phyloP scores from a whole-genome alignment of 1,140 invertebrate genomes.

The Rhynchophorus ferrugineus region DNA sequence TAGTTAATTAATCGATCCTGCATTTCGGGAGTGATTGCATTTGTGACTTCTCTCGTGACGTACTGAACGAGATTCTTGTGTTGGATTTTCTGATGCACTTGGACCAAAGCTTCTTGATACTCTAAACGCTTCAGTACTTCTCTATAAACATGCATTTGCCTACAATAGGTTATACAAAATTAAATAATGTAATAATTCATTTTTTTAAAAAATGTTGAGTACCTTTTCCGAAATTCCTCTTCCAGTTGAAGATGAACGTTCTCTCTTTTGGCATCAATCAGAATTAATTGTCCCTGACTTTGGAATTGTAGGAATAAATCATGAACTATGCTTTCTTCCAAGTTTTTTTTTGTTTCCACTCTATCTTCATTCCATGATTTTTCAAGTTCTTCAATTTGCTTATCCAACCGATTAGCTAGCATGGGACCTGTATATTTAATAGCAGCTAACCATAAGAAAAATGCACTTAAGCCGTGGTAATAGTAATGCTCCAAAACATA shows the following conservation, averaged over 20 bases:
- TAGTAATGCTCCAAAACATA: slow-evolving; percentile 87
- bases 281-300: slow-evolving; percentile 63
- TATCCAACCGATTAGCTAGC: slow-evolving; percentile 55
- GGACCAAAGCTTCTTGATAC: slow-evolving; percentile 52
- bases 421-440: slow-evolving; percentile 63
- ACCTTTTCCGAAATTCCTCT: slow-evolving; percentile 74
- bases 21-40: slow-evolving; percentile 82
- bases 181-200: too few species aligned
- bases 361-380: slow-evolving; percentile 35
- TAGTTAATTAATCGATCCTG: slow-evolving; percentile 78
- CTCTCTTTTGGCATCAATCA: slow-evolving; percentile 81
- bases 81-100: slow-evolving; percentile 65
- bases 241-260: slow-evolving; percentile 87
- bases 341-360: slow-evolving; percentile 42
- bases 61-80: slow-evolving; percentile 91
- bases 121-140: slow-evolving; percentile 80
- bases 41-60: slow-evolving; percentile 75
- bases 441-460: slow-evolving; percentile 50
- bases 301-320: slow-evolving; percentile 68
- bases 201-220: too few species aligned
- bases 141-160: slow-evolving; percentile 57
- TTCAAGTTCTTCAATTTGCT: slow-evolving; percentile 57
- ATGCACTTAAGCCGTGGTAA: slow-evolving; percentile 63
- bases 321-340: slow-evolving; percentile 52
- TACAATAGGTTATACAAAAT: too few species aligned